Base-by-base conservation (phyloP, 37 sponge, comb jelly and placozoan genomes). In the Lycopodina hypogea region DNA sequence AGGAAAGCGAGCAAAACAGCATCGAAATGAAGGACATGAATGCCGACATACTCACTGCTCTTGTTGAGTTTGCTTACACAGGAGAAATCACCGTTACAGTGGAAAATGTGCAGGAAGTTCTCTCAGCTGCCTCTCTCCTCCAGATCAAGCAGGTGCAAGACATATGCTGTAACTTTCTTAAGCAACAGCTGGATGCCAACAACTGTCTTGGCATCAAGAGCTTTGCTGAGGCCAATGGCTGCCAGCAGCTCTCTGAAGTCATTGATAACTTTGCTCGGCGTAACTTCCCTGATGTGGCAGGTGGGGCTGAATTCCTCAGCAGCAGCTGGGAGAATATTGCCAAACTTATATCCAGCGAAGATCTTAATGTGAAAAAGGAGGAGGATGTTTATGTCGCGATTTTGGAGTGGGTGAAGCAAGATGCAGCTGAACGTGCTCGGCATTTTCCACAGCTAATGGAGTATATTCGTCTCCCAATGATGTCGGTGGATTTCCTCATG, bases 181-280 rank as follows among this genome's bases (percentile, higher is more conserved):
- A 87, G 68, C 81, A 94, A 24, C 95, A 97, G 61, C 85, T 97
- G 17, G 95, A 94, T 67, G 93, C 90, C 14, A 61, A 42, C 64
- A 97, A 97, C 77, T 94, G 95, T 51, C 86, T 97, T 2, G 98
- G 95, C 41, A 94, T 97, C 26, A 81, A 93, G 35, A 82, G 65
- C 39, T 97, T 97, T 83, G 95, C 93, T 34, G 95, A 92, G 41
- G 90, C 88, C 8, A 89, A 91, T 61, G 96, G 96, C 23, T 95
- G 96, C 68, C 48, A 67, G 7, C 86, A 86, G n/a, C 73, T 92
- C 24, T 80, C 93, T 1, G 78, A 82, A 9, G 83, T 81, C 0
- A 79, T 95, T 12, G 92, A 95, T 56, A 68, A 35, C 4, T 95
- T 91, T 80, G 93, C 92, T 21, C 72, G 82, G 23, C 55, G 63